phyloP scores from a whole-genome alignment of 1,140 invertebrate genomes.

The Portunus trituberculatus region DNA sequence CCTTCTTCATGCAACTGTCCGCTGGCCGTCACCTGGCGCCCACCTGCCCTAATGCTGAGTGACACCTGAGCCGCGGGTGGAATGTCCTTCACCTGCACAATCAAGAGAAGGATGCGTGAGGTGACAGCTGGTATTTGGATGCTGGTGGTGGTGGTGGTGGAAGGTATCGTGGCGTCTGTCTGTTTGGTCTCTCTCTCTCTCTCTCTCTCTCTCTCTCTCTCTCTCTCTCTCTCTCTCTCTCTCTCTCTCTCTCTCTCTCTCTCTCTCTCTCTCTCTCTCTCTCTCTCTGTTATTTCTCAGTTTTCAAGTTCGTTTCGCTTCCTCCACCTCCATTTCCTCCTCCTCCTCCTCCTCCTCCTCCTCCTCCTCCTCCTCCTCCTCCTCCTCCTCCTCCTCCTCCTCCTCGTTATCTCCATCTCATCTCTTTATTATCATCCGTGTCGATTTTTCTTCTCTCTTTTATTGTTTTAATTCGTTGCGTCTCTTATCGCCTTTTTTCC shows the following conservation, averaged over 20 bases:
- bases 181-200: not conserved
- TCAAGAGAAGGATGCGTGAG: conserved; percentile 32
- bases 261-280: not conserved
- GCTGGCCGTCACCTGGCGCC: not conserved
- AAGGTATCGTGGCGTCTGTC: not conserved
- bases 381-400: conserved; percentile 15
- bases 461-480: too few species aligned
- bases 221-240: not conserved
- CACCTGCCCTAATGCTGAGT: conserved; percentile 38
- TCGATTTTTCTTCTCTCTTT: not conserved
- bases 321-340: not conserved
- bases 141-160: not conserved
- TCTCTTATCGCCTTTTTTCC: not conserved
- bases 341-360: not conserved
- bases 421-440: not conserved
- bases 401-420: not conserved
- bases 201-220: not conserved
- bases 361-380: conserved; percentile 3
- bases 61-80: not conserved
- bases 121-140: conserved; percentile 5
- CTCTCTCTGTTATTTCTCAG: not conserved
- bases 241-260: not conserved
- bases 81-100: not conserved
- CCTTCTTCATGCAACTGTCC: not conserved
- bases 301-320: not conserved